A percentile compares a stretch with the other conserved stretches of the same genome.
Conservation (phyloP, 2,797 vertebrate species). For the Mastacembelus armatus region DNA sequence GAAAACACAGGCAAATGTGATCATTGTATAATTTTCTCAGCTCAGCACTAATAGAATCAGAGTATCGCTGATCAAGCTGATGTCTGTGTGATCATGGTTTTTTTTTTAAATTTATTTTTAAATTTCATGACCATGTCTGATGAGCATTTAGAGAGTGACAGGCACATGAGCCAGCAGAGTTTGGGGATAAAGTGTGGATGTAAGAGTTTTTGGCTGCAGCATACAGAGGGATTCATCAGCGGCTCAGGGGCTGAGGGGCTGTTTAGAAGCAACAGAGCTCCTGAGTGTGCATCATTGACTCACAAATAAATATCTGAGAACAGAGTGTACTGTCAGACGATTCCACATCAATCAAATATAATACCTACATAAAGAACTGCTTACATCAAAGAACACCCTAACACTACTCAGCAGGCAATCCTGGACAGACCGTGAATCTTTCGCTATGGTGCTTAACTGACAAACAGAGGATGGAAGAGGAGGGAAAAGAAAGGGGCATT, state of each 20-base stretch:
- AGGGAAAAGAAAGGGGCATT: slow-evolving; percentile 10
- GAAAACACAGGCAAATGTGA: background rate
- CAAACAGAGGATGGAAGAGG: slow-evolving; percentile 38
- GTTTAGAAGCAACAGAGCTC: slow-evolving; percentile 55
- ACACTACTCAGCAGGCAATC: slow-evolving; percentile 47
- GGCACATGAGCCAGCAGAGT: slow-evolving; percentile 46
- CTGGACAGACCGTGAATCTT: slow-evolving; percentile 45
- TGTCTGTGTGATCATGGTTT: slow-evolving; percentile 9
- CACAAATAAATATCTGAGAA: slow-evolving; percentile 74
- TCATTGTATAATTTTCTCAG: background rate
- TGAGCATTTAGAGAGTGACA: slow-evolving; percentile 49
- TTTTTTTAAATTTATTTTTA: slow-evolving; percentile 51
- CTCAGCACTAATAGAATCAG: slow-evolving; percentile 19
- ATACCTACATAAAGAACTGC: slow-evolving; percentile 71
- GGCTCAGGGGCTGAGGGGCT: slow-evolving; percentile 52
- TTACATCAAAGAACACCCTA: slow-evolving; percentile 66
- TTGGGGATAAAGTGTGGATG: slow-evolving; percentile 56
- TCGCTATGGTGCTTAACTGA: slow-evolving; percentile 42
- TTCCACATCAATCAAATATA: slow-evolving; percentile 73
- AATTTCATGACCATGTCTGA: slow-evolving; percentile 39
- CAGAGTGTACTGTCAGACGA: slow-evolving; percentile 62
- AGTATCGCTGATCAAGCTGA: slow-evolving; percentile 11
- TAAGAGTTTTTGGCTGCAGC: slow-evolving; percentile 52
- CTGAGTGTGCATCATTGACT: slow-evolving; percentile 66
- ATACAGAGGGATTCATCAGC: slow-evolving; percentile 52